Evolutionary conservation across 2,888 invertebrate genomes (phyloP).

Genomic region (Eilema caniola): DNA sequence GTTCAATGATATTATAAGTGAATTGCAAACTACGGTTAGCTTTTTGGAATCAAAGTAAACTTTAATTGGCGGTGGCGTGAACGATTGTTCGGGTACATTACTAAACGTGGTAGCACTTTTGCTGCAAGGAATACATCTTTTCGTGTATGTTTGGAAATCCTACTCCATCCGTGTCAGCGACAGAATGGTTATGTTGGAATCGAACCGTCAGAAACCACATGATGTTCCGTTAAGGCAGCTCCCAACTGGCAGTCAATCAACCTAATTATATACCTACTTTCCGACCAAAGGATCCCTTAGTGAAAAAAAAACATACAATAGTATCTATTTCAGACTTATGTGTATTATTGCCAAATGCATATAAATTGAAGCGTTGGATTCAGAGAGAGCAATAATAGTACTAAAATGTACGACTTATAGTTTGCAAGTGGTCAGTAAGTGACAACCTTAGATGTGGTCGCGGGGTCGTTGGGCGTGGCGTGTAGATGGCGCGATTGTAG

Average conservation of each 20-base stretch:
- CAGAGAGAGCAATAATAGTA: background rate
- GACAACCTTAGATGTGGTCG: constrained; percentile 43
- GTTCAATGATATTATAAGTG: too few relatives aligned
- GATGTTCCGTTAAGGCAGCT: background rate
- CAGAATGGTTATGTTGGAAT: background rate
- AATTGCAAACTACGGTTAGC: background rate
- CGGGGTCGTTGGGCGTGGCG: constrained; percentile 72
- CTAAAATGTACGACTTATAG: background rate
- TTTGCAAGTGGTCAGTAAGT: constrained; percentile 23
- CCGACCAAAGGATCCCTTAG: too few relatives aligned
- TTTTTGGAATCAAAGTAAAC: background rate
- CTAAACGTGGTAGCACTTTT: too few relatives aligned
- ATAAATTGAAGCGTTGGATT: background rate
- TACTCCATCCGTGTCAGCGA: background rate
- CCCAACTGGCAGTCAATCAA: background rate
- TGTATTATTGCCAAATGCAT: background rate
- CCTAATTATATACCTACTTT: background rate
- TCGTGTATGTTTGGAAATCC: background rate
- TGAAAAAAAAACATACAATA: too few relatives aligned
- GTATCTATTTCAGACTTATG: too few relatives aligned
- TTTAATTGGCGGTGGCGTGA: background rate
- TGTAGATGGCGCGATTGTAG: constrained; percentile 70
- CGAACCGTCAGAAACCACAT: background rate
- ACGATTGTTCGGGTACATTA: too few relatives aligned
- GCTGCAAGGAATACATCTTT: too few relatives aligned